Conservation (phyloP, 1,140 invertebrate species). For the Radopholus similis region DNA sequence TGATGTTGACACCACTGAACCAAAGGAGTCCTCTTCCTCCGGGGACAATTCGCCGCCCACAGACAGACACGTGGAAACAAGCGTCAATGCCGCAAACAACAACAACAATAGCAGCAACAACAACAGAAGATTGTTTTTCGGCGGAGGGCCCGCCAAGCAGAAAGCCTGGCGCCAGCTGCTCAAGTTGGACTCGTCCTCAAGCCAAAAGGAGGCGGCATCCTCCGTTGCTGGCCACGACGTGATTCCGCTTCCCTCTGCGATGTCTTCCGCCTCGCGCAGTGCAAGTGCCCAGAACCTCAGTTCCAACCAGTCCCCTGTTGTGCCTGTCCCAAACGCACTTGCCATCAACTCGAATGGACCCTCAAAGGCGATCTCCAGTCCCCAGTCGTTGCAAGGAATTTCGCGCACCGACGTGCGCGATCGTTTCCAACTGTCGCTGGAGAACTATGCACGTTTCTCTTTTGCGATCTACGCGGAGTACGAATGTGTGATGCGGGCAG, state of each 20-base stretch:
- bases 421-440: conserved; percentile 42
- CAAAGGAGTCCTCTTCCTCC: too few species aligned
- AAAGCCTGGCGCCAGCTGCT: neutral
- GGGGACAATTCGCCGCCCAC: too few species aligned
- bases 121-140: neutral
- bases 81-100: neutral
- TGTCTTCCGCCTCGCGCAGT: conserved; percentile 10
- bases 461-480: conserved; percentile 53
- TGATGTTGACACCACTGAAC: neutral
- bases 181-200: neutral
- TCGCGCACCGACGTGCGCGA: conserved; percentile 42
- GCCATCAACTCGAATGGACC: neutral
- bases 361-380: neutral
- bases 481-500: conserved; percentile 52
- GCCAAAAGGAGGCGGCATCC: too few species aligned
- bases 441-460: conserved; percentile 52
- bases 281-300: conserved; percentile 4
- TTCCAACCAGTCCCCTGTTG: neutral
- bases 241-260: neutral
- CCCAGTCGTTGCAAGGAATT: neutral
- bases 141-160: neutral
- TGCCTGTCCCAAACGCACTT: neutral
- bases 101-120: too few species aligned
- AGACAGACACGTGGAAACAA: too few species aligned
- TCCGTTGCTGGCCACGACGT: neutral